Conservation (phyloP, 2,888 invertebrate genomes). For the Lycia hirtaria region DNA sequence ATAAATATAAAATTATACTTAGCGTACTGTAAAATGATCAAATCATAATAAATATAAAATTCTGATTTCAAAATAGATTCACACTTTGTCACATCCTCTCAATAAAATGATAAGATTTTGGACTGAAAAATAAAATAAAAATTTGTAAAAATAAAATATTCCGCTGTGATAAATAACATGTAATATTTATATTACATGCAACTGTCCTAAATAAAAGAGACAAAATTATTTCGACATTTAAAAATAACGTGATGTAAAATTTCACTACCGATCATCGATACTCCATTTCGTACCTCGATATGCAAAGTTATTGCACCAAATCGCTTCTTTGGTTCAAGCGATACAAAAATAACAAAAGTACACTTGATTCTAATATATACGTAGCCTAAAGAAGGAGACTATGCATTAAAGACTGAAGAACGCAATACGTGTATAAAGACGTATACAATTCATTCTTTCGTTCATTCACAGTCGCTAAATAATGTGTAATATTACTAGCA, state of each 20-base stretch:
- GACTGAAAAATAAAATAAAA: constrained; percentile 2
- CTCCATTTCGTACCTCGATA: background rate
- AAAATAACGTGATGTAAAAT: constrained; percentile 13
- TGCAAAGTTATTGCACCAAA: constrained; percentile 16
- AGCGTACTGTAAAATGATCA: constrained; percentile 52
- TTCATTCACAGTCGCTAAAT: background rate
- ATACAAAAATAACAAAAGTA: constrained; percentile 14
- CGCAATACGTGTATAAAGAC: background rate
- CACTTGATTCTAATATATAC: constrained; percentile 5
- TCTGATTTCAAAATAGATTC: constrained; percentile 2
- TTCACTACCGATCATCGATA: background rate
- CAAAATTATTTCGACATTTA: constrained; percentile 1
- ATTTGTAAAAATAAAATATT: constrained; percentile 6
- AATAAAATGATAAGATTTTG: constrained; percentile 8
- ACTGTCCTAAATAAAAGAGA: background rate
- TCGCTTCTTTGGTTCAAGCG: constrained; percentile 28
- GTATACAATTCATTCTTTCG: background rate
- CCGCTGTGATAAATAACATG: background rate
- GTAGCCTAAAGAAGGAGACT: background rate
- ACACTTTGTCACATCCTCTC: constrained; percentile 16
- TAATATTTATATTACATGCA: background rate
- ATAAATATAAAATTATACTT: constrained; percentile 61
- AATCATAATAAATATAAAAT: constrained; percentile 14
- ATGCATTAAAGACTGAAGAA: background rate
- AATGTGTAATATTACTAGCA: too few relatives aligned